These are phyloP conservation scores for Drosophila rufa DNA, from an alignment of 1,140 invertebrate species.

Conservation along the genomic window DNA sequence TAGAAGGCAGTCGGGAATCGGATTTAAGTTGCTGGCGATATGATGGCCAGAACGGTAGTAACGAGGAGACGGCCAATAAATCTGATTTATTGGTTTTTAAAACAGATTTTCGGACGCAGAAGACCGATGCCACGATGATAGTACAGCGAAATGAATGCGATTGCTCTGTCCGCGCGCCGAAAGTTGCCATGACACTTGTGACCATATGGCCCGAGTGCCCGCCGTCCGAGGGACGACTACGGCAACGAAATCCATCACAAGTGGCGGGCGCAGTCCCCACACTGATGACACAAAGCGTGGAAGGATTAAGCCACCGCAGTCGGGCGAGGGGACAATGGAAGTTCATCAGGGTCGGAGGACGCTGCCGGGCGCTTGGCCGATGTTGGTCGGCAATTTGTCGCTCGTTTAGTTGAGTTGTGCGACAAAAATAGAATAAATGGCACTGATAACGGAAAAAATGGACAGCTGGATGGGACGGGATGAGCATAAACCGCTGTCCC, in stretches of 20 bases:
- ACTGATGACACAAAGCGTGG: conserved; percentile 75
- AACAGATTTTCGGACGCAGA: conserved; percentile 68
- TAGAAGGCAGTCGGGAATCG: background rate
- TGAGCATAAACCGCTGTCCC: conserved; percentile 60
- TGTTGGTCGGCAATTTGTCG: conserved; percentile 73
- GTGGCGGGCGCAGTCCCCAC: conserved; percentile 39
- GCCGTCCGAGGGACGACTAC: conserved; percentile 25
- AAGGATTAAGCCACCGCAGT: conserved; percentile 70
- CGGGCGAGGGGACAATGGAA: conserved; percentile 66
- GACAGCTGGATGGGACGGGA: conserved; percentile 57
- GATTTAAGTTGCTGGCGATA: conserved; percentile 28
- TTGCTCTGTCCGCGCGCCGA: conserved; percentile 13
- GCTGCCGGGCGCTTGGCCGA: conserved; percentile 33
- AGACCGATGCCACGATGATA: conserved; percentile 60
- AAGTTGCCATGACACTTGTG: conserved; percentile 60
- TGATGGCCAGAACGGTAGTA: background rate
- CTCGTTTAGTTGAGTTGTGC: conserved; percentile 81
- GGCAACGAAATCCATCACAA: conserved; percentile 71
- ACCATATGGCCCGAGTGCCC: conserved; percentile 64
- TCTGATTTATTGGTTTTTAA: conserved; percentile 84
- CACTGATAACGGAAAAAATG: conserved; percentile 82
- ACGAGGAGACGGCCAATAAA: conserved; percentile 65
- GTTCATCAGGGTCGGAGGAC: conserved; percentile 55
- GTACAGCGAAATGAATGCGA: conserved; percentile 54
- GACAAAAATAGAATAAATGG: conserved; percentile 81